Evolutionary conservation across 2,888 invertebrate species (phyloP), one percentile per base, ranked within the genome.

Genomic region (Aleiodes testaceus): DNA sequence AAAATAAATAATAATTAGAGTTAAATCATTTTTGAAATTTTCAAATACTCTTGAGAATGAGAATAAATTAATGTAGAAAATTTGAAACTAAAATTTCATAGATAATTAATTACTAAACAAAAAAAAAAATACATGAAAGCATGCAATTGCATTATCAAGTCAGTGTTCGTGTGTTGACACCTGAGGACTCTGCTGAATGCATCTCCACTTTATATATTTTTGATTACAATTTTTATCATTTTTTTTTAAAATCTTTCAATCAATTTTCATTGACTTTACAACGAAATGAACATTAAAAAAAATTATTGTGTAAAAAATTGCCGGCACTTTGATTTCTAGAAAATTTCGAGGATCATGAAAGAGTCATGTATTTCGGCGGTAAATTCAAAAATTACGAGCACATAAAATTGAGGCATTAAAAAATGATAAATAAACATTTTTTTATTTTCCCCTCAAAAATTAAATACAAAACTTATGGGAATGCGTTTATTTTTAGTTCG

Each of bases 101-200:
- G 36, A 42, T 16, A 16, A 36, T 36, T 18, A 53, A 59, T 59
- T 59, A 59, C 59, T 59, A 59, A 59, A 59, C 26, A 30, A 50
- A 16, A 49, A 49, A 16, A 26, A 47, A 67, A 65, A 50, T 78
- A 36, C 36, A 36, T 36, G 36, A 72, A 76, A 80, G 80, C 80
- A 80, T 80, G 80, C 77, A 78, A 74, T 77, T 79, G 79, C 79
- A 79, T 79, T 75, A 75, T 77, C 76, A 78, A 59, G 77, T 78
- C 79, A 79, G 79, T 80, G 78, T 80, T 79, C 78, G 77, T 80
- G 78, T 79, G 78, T 79, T 76, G 59, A 77, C 72, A 73, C 71
- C 68, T 74, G 74, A 72, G 72, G 70, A 74, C 73, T 78, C 67
- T 66, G 76, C 79, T 74, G 77, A 79, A 79, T 78, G 79, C 78